phyloP scores from a whole-genome alignment of 2,888 invertebrate genomes.

The Hemaris fuciformis region DNA sequence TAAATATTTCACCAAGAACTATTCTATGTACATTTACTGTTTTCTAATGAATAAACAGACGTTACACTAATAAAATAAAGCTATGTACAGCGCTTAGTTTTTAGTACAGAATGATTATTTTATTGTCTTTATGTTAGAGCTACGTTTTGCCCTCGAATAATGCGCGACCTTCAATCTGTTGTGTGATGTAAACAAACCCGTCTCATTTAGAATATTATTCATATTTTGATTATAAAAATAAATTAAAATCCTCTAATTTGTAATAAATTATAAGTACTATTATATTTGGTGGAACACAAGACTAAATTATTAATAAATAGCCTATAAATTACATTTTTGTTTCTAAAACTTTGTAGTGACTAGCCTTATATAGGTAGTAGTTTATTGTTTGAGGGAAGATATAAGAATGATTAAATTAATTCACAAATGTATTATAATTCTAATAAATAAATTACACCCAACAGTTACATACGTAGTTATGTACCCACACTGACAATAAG shows the following conservation, averaged over 20 bases:
- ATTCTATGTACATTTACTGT: neutral
- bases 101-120: constrained; percentile 31
- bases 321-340: neutral
- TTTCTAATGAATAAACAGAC: neutral
- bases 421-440: no score
- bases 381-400: no score
- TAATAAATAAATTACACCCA: no score
- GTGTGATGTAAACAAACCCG: no score
- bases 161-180: neutral
- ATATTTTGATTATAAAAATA: neutral
- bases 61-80: constrained; percentile 23
- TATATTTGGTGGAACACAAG: neutral
- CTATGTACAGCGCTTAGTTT: constrained; percentile 31
- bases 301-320: neutral
- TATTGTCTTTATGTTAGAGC: constrained; percentile 36
- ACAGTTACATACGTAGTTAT: no score
- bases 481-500: no score
- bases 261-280: neutral
- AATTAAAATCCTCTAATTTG: neutral
- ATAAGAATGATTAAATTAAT: no score
- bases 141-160: neutral
- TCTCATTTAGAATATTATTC: neutral
- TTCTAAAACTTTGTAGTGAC: neutral
- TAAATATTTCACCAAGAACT: neutral
- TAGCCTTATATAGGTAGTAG: neutral